These are phyloP conservation scores for Frankliniella fusca DNA, from an alignment of 2,888 invertebrate species.

Conservation along the genomic window DNA sequence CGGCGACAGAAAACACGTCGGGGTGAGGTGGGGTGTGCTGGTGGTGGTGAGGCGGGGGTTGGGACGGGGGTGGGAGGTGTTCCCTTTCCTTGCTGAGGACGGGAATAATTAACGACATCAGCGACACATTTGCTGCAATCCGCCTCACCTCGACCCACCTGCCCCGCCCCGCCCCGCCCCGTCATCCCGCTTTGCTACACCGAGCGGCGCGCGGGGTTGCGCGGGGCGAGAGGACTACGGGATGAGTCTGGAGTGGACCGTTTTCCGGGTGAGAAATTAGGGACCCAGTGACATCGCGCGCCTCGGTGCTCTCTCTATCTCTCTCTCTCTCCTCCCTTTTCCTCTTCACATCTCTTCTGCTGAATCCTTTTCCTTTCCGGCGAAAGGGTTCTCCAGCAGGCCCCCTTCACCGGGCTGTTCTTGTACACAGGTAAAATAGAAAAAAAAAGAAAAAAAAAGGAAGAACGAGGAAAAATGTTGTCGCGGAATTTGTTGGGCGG, in stretches of 20 bases:
- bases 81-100: neutral
- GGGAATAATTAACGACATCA: conserved; percentile 17
- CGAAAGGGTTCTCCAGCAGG: too few relatives aligned
- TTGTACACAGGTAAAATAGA: too few relatives aligned
- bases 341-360: neutral
- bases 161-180: neutral
- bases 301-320: neutral
- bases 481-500: too few relatives aligned
- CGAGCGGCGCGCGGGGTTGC: neutral
- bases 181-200: neutral
- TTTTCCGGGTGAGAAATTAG: conserved; percentile 6
- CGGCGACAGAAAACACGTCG: neutral
- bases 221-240: neutral
- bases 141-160: conserved; percentile 1
- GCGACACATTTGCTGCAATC: conserved; percentile 15
- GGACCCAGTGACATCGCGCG: neutral
- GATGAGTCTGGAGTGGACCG: neutral
- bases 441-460: too few relatives aligned
- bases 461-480: too few relatives aligned
- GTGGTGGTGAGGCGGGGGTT: neutral
- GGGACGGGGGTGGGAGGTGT: neutral
- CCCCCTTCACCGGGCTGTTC: too few relatives aligned
- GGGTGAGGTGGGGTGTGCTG: neutral
- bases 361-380: too few relatives aligned
- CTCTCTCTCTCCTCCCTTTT: neutral